A percentile compares a stretch with the other conserved stretches of the same genome.
These are phyloP conservation scores for Meliscaeva auricollis DNA, from an alignment of 2,888 invertebrate genomes.

Conservation along the genomic window DNA sequence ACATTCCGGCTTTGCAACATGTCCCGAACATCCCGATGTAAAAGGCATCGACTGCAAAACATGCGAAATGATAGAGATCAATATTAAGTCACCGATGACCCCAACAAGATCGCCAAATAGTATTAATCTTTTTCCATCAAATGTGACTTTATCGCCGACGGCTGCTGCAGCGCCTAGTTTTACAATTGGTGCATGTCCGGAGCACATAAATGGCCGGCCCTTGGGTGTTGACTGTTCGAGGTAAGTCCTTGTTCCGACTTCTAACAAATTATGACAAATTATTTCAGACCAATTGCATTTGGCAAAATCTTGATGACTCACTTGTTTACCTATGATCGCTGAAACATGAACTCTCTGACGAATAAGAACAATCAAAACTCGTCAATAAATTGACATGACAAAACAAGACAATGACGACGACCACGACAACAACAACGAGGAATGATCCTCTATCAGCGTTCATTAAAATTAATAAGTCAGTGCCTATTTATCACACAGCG, in stretches of 20 bases:
- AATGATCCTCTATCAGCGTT: conserved; percentile 58
- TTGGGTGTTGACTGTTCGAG: conserved; percentile 95
- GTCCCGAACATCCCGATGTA: conserved; percentile 81
- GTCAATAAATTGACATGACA: background rate
- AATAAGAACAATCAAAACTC: background rate
- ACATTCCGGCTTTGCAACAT: conserved; percentile 75
- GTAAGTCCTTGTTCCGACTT: conserved; percentile 78
- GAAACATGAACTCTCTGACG: no score
- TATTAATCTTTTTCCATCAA: conserved; percentile 79
- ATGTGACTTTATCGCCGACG: conserved; percentile 77
- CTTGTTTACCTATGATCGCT: no score
- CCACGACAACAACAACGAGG: conserved; percentile 7
- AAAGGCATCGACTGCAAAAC: conserved; percentile 83
- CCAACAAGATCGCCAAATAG: conserved; percentile 78
- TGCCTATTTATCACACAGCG: conserved; percentile 48
- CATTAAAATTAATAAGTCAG: conserved; percentile 53
- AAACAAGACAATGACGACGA: background rate
- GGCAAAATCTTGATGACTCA: no score
- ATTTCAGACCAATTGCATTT: no score
- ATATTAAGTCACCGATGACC: conserved; percentile 78
- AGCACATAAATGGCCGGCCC: conserved; percentile 96
- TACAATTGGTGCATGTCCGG: conserved; percentile 96
- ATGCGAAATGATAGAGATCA: conserved; percentile 82
- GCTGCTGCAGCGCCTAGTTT: conserved; percentile 83
- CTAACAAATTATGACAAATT: no score